These are phyloP conservation scores for Narcine bancroftii DNA, from an alignment of 2,113 vertebrate species.

Conservation along the genomic window DNA sequence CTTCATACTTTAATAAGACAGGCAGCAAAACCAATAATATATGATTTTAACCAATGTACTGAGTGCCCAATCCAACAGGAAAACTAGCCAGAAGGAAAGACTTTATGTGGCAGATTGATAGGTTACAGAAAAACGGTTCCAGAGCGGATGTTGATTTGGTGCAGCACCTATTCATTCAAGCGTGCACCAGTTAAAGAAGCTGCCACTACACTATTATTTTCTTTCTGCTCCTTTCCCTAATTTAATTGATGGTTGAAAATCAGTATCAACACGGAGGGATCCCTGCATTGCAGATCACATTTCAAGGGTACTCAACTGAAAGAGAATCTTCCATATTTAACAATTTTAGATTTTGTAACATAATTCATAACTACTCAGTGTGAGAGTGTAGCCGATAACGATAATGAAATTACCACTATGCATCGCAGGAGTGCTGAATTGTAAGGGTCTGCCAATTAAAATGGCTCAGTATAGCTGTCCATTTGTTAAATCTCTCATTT, in stretches of 20 bases:
- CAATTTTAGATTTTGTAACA: background rate
- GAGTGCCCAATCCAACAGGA: background rate
- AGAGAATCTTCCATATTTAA: slow-evolving; percentile 13
- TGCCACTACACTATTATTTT: background rate
- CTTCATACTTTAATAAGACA: background rate
- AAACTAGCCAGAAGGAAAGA: background rate
- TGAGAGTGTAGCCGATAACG: background rate
- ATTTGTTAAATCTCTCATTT: background rate
- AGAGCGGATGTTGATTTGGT: background rate
- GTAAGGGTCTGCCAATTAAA: background rate
- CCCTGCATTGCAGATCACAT: background rate
- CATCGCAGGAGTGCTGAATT: background rate
- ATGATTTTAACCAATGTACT: background rate
- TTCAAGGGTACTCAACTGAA: slow-evolving; percentile 18
- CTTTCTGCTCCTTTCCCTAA: background rate
- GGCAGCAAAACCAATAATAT: background rate
- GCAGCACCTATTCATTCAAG: background rate
- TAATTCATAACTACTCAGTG: background rate
- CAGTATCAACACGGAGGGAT: background rate
- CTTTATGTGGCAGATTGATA: background rate
- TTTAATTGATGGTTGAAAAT: slow-evolving; percentile 35
- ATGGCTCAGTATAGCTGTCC: background rate
- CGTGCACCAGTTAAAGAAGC: background rate
- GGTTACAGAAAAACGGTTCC: background rate
- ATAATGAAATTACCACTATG: background rate